These are phyloP conservation scores for Leptocoma aspasia DNA, from an alignment of 2,113 vertebrate genomes.

Conservation along the genomic window DNA sequence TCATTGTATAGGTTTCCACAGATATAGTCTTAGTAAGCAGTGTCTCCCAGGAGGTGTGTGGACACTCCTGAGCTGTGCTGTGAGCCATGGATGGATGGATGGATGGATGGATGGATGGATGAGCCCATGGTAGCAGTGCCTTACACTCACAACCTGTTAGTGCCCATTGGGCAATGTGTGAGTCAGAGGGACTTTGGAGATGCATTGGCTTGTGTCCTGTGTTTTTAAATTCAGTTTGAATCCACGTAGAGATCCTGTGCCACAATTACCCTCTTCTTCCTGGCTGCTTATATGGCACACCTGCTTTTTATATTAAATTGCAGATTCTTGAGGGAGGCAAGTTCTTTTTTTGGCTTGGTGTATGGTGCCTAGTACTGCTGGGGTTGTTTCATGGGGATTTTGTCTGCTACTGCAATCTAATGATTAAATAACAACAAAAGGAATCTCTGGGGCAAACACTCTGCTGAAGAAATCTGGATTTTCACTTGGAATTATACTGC, in stretches of 20 bases:
- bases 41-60: background rate
- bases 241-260: background rate
- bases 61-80: background rate
- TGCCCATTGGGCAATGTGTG: accelerated
- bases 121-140: accelerated
- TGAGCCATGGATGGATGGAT: background rate
- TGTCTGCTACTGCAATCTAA: background rate
- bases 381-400: background rate
- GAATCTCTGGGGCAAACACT: background rate
- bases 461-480: conserved; percentile 7
- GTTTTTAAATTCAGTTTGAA: background rate
- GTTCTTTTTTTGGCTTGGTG: background rate
- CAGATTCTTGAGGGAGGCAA: background rate
- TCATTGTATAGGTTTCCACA: background rate
- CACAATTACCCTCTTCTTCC: background rate
- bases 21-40: background rate
- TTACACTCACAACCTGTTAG: background rate
- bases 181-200: background rate
- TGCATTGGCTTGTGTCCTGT: background rate
- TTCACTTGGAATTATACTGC: background rate
- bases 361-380: background rate
- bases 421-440: conserved; percentile 26
- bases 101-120: background rate
- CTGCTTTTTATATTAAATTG: background rate
- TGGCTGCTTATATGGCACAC: background rate